Conservation (phyloP, 2,797 vertebrate species). For the Rhinoraja longicauda region DNA sequence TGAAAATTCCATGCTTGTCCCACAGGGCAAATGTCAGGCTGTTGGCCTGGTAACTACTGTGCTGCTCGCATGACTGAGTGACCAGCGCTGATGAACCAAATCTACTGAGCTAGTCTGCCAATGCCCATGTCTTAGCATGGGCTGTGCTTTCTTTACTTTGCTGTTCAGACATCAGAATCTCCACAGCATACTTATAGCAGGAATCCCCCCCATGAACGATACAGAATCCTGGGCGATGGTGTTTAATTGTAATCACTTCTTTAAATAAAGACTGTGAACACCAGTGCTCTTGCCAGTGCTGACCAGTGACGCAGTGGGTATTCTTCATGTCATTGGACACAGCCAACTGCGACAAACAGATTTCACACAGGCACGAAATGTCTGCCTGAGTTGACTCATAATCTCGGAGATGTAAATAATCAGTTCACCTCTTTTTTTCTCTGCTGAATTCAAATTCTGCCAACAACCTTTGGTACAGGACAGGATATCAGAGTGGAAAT, state of each 20-base stretch:
- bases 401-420: background rate
- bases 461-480: background rate
- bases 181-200: background rate
- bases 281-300: background rate
- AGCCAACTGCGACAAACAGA: background rate
- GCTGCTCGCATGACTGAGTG: background rate
- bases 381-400: background rate
- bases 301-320: background rate
- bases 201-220: background rate
- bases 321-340: background rate
- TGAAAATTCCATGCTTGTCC: constrained; percentile 15
- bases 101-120: background rate
- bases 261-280: constrained; percentile 4
- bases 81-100: background rate
- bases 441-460: background rate
- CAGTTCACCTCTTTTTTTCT: background rate
- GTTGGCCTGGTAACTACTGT: constrained; percentile 19
- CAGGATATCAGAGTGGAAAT: background rate
- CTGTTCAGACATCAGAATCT: background rate
- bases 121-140: background rate
- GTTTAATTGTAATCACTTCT: background rate
- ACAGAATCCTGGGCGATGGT: background rate
- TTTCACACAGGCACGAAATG: background rate
- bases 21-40: background rate
- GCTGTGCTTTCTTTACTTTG: background rate